A percentile compares a stretch with the other conserved stretches of the same genome.
phyloP scores from a whole-genome alignment of 2,113 vertebrate genomes.

The Arvicanthis niloticus region DNA sequence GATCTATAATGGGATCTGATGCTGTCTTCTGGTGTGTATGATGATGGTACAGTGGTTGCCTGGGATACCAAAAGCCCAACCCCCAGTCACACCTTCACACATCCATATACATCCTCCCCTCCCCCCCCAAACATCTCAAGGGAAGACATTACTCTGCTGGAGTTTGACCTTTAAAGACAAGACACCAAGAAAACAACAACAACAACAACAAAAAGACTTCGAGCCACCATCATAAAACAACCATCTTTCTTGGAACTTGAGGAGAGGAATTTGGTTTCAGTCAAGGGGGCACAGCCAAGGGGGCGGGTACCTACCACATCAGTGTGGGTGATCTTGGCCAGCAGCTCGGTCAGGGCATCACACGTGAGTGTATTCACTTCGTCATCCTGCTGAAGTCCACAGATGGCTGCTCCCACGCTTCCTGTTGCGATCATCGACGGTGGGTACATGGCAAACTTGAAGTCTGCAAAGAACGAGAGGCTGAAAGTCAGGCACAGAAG shows the following conservation, averaged over 20 bases:
- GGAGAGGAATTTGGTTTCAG: not conserved
- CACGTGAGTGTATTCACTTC: constrained; percentile 88
- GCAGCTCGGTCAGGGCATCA: constrained; percentile 92
- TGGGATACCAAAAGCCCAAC: not conserved
- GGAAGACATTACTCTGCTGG: not conserved
- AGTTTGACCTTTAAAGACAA: not conserved
- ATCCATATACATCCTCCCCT: too few species aligned
- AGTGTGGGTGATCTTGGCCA: constrained; percentile 98
- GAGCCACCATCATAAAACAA: not conserved
- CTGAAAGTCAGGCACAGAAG: not conserved
- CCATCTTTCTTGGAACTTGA: not conserved
- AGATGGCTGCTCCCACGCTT: constrained; percentile 96
- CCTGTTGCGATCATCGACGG: constrained; percentile 98
- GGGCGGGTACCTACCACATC: constrained; percentile 93
- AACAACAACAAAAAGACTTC: not conserved
- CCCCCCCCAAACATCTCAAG: not conserved
- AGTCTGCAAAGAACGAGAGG: constrained; percentile 88
- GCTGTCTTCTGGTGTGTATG: too few species aligned
- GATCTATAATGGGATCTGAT: too few species aligned
- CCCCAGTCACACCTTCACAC: not conserved
- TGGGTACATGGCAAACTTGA: constrained; percentile 96
- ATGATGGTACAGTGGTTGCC: not conserved
- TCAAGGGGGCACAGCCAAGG: not conserved
- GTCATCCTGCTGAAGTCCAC: constrained; percentile 94
- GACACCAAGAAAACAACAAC: not conserved